phyloP scores from a whole-genome alignment of 1,140 invertebrate genomes.

The Rhopalosiphum padi region DNA sequence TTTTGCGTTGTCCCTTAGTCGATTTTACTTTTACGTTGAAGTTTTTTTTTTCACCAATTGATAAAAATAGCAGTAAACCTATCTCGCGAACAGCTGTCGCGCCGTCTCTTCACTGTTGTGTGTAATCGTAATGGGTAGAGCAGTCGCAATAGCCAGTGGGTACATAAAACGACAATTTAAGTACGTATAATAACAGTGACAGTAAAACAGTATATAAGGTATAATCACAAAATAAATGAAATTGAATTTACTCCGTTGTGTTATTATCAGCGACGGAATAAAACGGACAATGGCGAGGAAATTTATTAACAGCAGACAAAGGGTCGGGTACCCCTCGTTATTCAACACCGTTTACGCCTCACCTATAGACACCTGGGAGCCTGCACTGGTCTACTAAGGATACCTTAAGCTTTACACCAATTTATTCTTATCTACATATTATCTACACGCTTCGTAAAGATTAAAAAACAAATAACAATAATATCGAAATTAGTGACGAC shows the following conservation, averaged over 20 bases:
- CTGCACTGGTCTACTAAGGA: neutral
- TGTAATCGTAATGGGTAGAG: neutral
- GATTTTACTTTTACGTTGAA: neutral
- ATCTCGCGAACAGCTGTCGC: constrained; percentile 61
- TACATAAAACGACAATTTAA: neutral
- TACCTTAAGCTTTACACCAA: neutral
- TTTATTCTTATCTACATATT: neutral
- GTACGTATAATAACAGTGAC: neutral
- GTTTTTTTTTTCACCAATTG: constrained; percentile 31
- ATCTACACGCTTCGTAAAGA: no score
- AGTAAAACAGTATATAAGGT: neutral
- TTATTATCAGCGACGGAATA: neutral
- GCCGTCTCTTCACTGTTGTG: constrained; percentile 63
- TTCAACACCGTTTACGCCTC: no score
- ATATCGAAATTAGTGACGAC: neutral
- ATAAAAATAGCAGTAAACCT: constrained; percentile 40
- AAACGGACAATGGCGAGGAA: neutral
- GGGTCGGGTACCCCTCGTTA: neutral
- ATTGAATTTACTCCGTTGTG: neutral
- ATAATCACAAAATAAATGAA: no score
- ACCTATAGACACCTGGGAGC: no score
- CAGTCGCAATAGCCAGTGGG: neutral
- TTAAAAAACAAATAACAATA: no score
- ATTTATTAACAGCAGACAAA: neutral
- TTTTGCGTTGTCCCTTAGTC: constrained; percentile 2